Evolutionary conservation across 2,888 invertebrate genomes (phyloP), one percentile per base, ranked within the genome.

Genomic region (Brachypalpus laphriformis): DNA sequence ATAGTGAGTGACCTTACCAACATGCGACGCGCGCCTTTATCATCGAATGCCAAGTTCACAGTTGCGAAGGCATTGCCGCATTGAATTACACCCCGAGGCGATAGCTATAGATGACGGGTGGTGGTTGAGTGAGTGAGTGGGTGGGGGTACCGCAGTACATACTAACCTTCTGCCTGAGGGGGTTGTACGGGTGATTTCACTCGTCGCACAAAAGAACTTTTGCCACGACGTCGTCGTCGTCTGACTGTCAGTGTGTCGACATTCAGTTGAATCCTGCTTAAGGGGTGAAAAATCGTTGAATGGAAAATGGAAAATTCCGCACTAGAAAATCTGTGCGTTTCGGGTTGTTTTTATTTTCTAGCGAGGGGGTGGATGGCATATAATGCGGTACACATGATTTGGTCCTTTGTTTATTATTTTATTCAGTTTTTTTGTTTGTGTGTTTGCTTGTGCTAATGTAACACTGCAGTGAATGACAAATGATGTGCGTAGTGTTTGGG

Each of bases 1-100:
- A 37, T 45, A 45, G 59, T 70, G 65, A 83, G 80, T 83, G 83
- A 83, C 83, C 83, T 83, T 78, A 72, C 78, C 83, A 74, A 74
- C 74, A 68, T 61, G 47, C 78, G 37, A 54, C 45, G 47, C 66
- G 66, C 68, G 74, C 42, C 68, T 70, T 63, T 83, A 68, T 74
- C 68, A 42, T n/a, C 72, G 80, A 83, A 83, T 83, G 83, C 83
- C 83, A 83, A 83, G 83, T 83, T 83, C 83, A 77, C 51, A 59
- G 68, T 77, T 77, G 76, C 49, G 31, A 70, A 76, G 68, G 76
- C 42, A 68, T 20, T 68, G 74, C 61, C 74, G 83, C 80, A 83
- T 74, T 80, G 61, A 75, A 74, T 83, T 65, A 83, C 74, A 61
- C 56, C 80, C 72, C 80, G 42, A 14, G 22, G 47, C 11, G 47